A percentile compares a stretch with the other conserved stretches of the same genome.
Evolutionary conservation across 2,113 vertebrate species (phyloP).

Genomic region (Pollachius pollachius): DNA sequence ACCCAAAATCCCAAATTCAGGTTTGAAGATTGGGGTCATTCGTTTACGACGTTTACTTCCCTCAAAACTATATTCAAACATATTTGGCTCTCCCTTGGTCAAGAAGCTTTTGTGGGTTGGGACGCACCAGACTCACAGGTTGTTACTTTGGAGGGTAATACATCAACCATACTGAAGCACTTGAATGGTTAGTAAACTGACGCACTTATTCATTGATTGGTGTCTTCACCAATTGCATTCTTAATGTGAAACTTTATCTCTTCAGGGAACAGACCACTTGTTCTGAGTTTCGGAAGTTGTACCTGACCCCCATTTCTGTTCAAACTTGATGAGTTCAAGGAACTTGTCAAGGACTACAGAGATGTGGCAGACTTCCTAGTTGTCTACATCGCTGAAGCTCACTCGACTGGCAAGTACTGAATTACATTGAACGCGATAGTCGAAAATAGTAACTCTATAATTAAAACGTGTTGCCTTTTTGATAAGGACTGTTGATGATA

Average conservation of each 20-base stretch:
- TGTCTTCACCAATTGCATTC: neutral
- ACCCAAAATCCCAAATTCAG: constrained; percentile 76
- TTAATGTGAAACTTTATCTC: neutral
- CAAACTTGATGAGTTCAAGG: constrained; percentile 89
- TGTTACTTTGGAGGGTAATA: constrained; percentile 60
- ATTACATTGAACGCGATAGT: neutral
- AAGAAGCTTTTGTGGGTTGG: constrained; percentile 71
- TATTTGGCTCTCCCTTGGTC: constrained; percentile 78
- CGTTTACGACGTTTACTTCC: constrained; percentile 71
- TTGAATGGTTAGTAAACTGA: constrained; percentile 70
- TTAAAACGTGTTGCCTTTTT: too few relatives aligned
- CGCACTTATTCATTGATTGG: neutral
- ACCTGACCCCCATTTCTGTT: constrained; percentile 93
- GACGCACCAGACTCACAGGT: constrained; percentile 81
- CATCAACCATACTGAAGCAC: constrained; percentile 69
- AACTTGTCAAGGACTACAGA: constrained; percentile 83
- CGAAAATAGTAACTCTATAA: too few relatives aligned
- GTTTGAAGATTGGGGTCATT: constrained; percentile 86
- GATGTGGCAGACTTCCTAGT: constrained; percentile 85
- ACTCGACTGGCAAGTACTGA: constrained; percentile 78
- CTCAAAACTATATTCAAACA: constrained; percentile 68
- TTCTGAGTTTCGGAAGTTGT: constrained; percentile 91
- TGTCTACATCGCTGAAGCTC: constrained; percentile 90
- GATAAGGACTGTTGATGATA: too few relatives aligned
- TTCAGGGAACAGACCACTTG: constrained; percentile 80